Conservation (phyloP, 2,888 invertebrate species). For the Lamproptera curius region DNA sequence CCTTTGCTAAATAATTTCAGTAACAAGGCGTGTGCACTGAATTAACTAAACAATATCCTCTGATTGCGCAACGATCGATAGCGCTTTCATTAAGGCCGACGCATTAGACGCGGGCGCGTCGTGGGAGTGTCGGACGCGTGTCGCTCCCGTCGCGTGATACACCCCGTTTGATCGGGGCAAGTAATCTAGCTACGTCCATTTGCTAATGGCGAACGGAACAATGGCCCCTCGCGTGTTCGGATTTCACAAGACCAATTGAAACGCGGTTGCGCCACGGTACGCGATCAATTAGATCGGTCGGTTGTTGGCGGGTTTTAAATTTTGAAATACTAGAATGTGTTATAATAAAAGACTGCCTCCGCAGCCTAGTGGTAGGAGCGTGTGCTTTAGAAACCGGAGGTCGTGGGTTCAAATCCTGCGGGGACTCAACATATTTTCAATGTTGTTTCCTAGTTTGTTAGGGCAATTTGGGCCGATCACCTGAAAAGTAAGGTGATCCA, state of each 20-base stretch:
- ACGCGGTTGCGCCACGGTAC: too few species aligned
- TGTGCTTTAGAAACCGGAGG: too few species aligned
- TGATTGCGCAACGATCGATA: not conserved
- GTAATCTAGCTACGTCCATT: constrained; percentile 38
- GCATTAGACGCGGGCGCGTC: constrained; percentile 52
- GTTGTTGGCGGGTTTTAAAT: too few species aligned
- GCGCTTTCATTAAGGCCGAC: constrained; percentile 37
- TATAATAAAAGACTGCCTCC: too few species aligned
- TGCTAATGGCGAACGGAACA: constrained; percentile 33
- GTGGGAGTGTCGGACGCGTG: constrained; percentile 76
- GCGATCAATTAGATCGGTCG: too few species aligned
- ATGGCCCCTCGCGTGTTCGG: constrained; percentile 30
- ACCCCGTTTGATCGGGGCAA: constrained; percentile 51
- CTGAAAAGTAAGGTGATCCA: too few species aligned
- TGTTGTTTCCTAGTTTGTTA: too few species aligned
- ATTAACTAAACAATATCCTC: not conserved
- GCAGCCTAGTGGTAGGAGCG: too few species aligned
- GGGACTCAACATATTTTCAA: too few species aligned
- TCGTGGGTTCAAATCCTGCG: too few species aligned
- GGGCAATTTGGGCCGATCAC: too few species aligned
- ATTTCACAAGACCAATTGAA: constrained; percentile 26
- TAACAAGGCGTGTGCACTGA: not conserved
- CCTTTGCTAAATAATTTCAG: not conserved
- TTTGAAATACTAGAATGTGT: too few species aligned
- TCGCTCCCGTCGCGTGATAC: constrained; percentile 73